phyloP scores from a whole-genome alignment of 2,797 vertebrate genomes.

The Bryconaethiops microstoma region DNA sequence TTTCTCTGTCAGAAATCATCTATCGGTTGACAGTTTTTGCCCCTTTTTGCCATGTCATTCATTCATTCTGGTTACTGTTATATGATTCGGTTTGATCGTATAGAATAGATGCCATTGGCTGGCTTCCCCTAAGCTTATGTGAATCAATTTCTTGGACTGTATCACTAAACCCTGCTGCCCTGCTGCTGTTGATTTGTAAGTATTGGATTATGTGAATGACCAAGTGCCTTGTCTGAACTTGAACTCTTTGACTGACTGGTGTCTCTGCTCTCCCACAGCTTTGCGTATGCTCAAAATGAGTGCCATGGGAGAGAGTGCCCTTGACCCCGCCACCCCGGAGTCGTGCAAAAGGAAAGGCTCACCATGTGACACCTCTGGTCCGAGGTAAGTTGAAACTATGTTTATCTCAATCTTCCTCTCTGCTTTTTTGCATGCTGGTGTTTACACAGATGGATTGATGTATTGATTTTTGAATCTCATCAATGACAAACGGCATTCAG shows the following conservation, averaged over 20 bases:
- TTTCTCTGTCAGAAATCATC: slow-evolving; percentile 3
- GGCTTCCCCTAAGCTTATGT: not conserved
- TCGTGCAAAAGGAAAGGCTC: slow-evolving; percentile 92
- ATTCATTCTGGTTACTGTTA: not conserved
- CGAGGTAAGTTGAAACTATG: slow-evolving; percentile 77
- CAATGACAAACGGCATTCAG: not conserved
- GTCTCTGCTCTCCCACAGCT: slow-evolving; percentile 69
- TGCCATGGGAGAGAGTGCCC: slow-evolving; percentile 89
- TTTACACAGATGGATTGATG: not conserved
- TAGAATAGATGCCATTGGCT: not conserved
- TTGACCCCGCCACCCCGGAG: slow-evolving; percentile 86
- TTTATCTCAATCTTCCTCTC: not conserved
- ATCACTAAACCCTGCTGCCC: slow-evolving; percentile 15
- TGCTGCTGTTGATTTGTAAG: slow-evolving; percentile 12
- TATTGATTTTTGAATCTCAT: not conserved
- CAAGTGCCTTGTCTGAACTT: not conserved
- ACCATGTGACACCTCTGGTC: slow-evolving; percentile 88
- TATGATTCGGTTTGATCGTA: not conserved
- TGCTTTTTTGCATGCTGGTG: not conserved
- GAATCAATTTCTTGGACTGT: slow-evolving; percentile 19
- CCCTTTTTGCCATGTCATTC: not conserved
- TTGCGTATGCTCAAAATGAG: slow-evolving; percentile 91
- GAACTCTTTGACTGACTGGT: slow-evolving; percentile 13
- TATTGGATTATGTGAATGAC: not conserved
- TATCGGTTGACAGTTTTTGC: not conserved